These are phyloP conservation scores for Stenopsyche tienmushanensis DNA, from an alignment of 1,140 invertebrate species.

Conservation along the genomic window DNA sequence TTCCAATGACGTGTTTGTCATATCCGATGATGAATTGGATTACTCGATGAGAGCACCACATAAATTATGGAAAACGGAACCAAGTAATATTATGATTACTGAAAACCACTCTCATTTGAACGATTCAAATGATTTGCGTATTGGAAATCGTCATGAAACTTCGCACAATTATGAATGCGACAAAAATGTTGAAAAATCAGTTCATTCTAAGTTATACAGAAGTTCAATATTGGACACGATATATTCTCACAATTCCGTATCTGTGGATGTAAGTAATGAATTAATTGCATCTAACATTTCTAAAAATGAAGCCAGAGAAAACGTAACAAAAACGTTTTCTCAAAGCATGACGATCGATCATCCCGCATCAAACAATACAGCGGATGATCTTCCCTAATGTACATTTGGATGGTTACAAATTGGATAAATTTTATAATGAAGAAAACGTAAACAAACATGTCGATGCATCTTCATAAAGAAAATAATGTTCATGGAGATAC, in stretches of 20 bases:
- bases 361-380: background rate
- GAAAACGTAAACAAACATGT: too few relatives aligned
- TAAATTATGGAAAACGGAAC: background rate
- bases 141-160: background rate
- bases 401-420: too few relatives aligned
- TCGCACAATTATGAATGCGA: background rate
- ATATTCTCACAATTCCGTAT: background rate
- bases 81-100: background rate
- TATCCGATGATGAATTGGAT: slow-evolving; percentile 50
- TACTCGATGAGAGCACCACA: slow-evolving; percentile 45
- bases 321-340: too few relatives aligned
- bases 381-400: too few relatives aligned
- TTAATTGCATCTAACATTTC: too few relatives aligned
- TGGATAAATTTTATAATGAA: too few relatives aligned
- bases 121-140: background rate
- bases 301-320: too few relatives aligned
- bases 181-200: too few relatives aligned
- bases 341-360: too few relatives aligned
- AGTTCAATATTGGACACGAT: slow-evolving; percentile 20
- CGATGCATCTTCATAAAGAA: background rate
- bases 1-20: slow-evolving; percentile 43
- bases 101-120: background rate
- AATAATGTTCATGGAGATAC: slow-evolving; percentile 21
- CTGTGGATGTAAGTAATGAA: background rate
- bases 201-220: slow-evolving; percentile 8